Base-by-base conservation (phyloP, 1,140 invertebrate species). In the Heliothis virescens region DNA sequence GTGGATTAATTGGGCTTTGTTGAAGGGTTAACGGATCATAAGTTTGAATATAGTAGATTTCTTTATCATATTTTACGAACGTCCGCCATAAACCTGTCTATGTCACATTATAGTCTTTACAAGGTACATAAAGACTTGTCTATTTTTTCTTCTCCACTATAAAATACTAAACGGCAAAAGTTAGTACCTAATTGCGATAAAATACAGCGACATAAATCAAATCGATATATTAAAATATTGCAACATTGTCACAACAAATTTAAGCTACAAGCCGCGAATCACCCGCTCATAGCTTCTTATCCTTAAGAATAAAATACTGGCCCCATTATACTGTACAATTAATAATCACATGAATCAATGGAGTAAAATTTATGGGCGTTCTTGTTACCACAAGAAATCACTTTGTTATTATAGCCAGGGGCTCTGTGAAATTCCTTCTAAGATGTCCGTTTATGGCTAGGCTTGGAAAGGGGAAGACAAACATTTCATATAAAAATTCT, bases 291-390 rank as follows among this genome's bases (percentile, higher is more conserved):
- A 59, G 48, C 47, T 52, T 41, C 34, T 41, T 41, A 60, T 63
- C 59, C 15, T 69, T 57, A 78, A 69, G 34, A 41, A 41, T 41
- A 57, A 69, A 57, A 65, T 34, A 77, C 47, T 65, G 34, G 67
- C 21, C 4, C 63, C 52, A 57, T 78, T 78, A 69, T 57, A 71
- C 16, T 50, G 16, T 7, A 74, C 55, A 76, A 82, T 82, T 79
- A 82, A 76, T 83, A 79, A 78, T 75, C 65, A 55, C 59, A 78
- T 79, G 76, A 78, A 82, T 82, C 76, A 79, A 79, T 82, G 69
- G 47, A 59, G 52, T 29, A 55, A 13, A 69, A 79, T 82, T 79
- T 79, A 82, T 75, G 26, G 62, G 9, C 59, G 80, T 60, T 74
- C 76, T 82, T 72, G 76, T 82, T 79, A 73, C 69, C 48, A 53